phyloP scores from a whole-genome alignment of 1,140 invertebrate species.

The Dermatophagoides farinae region DNA sequence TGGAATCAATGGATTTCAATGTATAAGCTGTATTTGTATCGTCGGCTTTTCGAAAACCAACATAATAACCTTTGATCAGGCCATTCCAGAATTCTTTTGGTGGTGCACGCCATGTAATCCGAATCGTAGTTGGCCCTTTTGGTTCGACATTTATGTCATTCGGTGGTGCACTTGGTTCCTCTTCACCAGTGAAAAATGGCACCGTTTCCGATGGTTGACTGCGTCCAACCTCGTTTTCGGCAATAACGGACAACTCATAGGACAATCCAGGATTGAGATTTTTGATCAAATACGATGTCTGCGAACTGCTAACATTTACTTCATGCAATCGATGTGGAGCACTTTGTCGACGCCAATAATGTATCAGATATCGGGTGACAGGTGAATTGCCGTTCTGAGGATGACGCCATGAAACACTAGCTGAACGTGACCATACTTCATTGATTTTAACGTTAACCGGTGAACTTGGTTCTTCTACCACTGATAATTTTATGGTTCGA shows the following conservation, averaged over 20 bases:
- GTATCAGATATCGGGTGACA: constrained; percentile 63
- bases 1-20: constrained; percentile 6
- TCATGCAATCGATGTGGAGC: constrained; percentile 17
- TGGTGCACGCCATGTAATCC: constrained; percentile 82
- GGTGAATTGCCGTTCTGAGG: constrained; percentile 85
- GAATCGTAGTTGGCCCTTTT: constrained; percentile 70
- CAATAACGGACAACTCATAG: constrained; percentile 41
- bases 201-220: constrained; percentile 65
- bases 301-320: constrained; percentile 18
- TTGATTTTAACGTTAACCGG: constrained; percentile 72
- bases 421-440: constrained; percentile 70
- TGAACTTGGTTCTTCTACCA: constrained; percentile 75
- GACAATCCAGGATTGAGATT: constrained; percentile 26
- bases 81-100: constrained; percentile 73
- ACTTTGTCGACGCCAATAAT: constrained; percentile 59
- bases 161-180: constrained; percentile 38
- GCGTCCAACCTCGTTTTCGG: constrained; percentile 32
- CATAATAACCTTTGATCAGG: constrained; percentile 57
- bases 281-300: constrained; percentile 21
- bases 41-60: constrained; percentile 48
- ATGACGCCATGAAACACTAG: constrained; percentile 72
- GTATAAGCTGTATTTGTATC: constrained; percentile 4
- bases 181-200: constrained; percentile 56
- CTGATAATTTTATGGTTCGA: constrained; percentile 67
- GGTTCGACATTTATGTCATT: constrained; percentile 55